Percentiles rank a stretch among this genome's conserved stretches.
phyloP scores from a whole-genome alignment of 2,888 invertebrate species.

The Hybos culiciformis region DNA sequence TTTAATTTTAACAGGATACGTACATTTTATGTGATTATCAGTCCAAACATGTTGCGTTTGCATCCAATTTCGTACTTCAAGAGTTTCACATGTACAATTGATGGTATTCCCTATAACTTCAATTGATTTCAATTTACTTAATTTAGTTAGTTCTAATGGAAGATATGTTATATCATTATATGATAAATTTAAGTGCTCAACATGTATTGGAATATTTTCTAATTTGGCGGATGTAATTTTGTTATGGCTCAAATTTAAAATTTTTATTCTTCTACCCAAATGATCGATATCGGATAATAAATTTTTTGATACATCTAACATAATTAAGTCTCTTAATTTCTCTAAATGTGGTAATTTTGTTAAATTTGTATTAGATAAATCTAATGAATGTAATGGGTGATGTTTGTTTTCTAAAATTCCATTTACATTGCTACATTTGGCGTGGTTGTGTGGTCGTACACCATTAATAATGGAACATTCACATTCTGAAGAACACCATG shows the following conservation, averaged over 20 bases:
- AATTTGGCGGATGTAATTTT: constrained; percentile 41
- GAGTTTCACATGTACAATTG: constrained; percentile 54
- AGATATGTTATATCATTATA: constrained; percentile 46
- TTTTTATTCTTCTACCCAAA: constrained; percentile 44
- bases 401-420: constrained; percentile 21
- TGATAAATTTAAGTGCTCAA: constrained; percentile 48
- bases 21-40: constrained; percentile 41
- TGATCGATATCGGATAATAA: constrained; percentile 44
- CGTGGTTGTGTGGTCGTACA: constrained; percentile 25
- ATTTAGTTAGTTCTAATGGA: constrained; percentile 42
- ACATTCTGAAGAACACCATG: constrained; percentile 28
- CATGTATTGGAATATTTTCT: constrained; percentile 41
- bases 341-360: constrained; percentile 43
- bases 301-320: constrained; percentile 50
- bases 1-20: constrained; percentile 39
- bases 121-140: constrained; percentile 42
- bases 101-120: constrained; percentile 55
- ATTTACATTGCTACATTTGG: constrained; percentile 28
- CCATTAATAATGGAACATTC: constrained; percentile 23
- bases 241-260: constrained; percentile 48
- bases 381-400: constrained; percentile 37
- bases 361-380: constrained; percentile 49
- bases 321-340: constrained; percentile 45
- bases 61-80: constrained; percentile 48
- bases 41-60: constrained; percentile 41